phyloP scores from a whole-genome alignment of 2,888 invertebrate genomes.

The Psococerastis gibbosa region DNA sequence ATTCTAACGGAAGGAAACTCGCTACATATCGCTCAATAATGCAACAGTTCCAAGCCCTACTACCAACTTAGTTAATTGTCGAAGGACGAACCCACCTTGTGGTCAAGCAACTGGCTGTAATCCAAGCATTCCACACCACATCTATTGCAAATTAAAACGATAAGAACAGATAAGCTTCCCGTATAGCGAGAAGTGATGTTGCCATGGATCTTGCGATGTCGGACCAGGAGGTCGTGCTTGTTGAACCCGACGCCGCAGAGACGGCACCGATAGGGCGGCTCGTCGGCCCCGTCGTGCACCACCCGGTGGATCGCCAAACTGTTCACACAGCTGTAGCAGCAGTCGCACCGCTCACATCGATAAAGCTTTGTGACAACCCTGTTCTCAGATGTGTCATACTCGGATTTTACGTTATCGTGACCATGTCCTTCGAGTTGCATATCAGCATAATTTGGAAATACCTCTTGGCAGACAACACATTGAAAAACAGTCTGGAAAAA shows the following conservation, averaged over 20 bases:
- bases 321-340: neutral
- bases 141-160: neutral
- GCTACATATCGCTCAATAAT: no score
- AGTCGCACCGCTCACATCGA: constrained; percentile 1
- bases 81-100: no score
- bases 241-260: neutral
- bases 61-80: no score
- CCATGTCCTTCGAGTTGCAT: constrained; percentile 1
- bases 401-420: neutral
- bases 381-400: neutral
- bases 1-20: no score
- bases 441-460: constrained; percentile 1
- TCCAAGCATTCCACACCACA: constrained; percentile 5
- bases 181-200: neutral
- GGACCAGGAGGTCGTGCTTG: constrained; percentile 2
- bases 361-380: constrained; percentile 1
- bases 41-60: no score
- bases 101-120: constrained; percentile 5
- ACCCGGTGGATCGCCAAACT: neutral
- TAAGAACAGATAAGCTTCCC: constrained; percentile 1
- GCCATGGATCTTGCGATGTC: constrained; percentile 4
- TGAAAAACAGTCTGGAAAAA: neutral
- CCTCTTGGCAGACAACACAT: neutral
- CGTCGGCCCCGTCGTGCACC: neutral
- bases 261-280: neutral